These are phyloP conservation scores for Drosophila multiciliata DNA, from an alignment of 2,888 invertebrate genomes.

Conservation along the genomic window DNA sequence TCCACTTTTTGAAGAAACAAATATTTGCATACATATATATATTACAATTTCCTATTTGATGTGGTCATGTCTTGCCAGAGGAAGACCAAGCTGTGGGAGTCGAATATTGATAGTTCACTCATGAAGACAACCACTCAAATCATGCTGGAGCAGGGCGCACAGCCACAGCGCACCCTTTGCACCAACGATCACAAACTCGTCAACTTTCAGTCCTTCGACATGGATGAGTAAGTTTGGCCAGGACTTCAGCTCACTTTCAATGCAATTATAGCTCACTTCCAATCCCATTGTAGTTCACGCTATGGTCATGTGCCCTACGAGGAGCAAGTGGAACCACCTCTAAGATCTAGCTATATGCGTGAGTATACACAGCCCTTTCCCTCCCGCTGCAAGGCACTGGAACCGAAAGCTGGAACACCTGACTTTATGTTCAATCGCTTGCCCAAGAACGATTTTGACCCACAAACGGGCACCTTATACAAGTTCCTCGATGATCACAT, in stretches of 20 bases:
- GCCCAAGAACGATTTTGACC: conserved; percentile 69
- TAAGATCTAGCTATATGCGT: conserved; percentile 52
- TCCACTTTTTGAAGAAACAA: conserved; percentile 5
- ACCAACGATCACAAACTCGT: conserved; percentile 55
- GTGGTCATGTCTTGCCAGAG: conserved; percentile 46
- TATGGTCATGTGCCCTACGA: conserved; percentile 48
- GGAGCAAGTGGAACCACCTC: conserved; percentile 43
- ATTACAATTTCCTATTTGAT: neutral
- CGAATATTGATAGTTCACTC: conserved; percentile 26
- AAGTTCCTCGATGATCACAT: conserved; percentile 73
- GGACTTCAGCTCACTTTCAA: too few species aligned
- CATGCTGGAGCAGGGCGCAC: conserved; percentile 65
- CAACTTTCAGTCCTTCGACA: conserved; percentile 69
- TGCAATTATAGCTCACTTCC: neutral
- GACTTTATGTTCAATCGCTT: conserved; percentile 66
- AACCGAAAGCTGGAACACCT: conserved; percentile 43
- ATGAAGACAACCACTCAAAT: conserved; percentile 65
- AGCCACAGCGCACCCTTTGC: conserved; percentile 37
- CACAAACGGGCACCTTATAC: conserved; percentile 51
- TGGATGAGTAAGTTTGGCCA: conserved; percentile 63
- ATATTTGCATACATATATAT: neutral
- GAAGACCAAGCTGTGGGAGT: conserved; percentile 59
- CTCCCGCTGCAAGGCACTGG: conserved; percentile 40
- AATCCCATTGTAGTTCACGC: conserved; percentile 48
- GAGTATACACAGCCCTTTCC: conserved; percentile 58